A percentile compares a stretch with the other conserved stretches of the same genome.
phyloP scores from a whole-genome alignment of 1,140 invertebrate species.

The Zaprionus gabonicus region DNA sequence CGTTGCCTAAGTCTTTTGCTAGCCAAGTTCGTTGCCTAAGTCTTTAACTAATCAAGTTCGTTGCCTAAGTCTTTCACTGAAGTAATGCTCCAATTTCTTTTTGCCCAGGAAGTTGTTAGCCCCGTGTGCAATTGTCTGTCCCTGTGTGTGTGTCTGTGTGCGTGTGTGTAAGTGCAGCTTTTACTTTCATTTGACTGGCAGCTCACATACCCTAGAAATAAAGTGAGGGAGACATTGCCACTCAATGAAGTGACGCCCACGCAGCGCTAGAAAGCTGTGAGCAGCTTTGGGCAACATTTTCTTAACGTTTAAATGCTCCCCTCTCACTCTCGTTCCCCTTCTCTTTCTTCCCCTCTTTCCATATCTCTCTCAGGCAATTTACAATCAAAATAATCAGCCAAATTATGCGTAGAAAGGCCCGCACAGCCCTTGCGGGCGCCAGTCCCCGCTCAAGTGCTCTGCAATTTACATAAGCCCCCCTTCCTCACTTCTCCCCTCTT shows the following conservation, averaged over 20 bases:
- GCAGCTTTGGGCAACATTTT: conserved; percentile 16
- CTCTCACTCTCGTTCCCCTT: background rate
- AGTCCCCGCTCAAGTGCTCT: conserved; percentile 19
- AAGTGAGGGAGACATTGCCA: background rate
- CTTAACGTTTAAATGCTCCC: conserved; percentile 38
- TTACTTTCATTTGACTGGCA: conserved; percentile 60
- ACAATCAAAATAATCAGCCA: conserved; percentile 44
- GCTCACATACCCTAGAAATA: conserved; percentile 1
- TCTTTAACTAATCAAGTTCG: conserved; percentile 45
- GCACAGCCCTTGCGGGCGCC: conserved; percentile 28
- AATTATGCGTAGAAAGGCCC: conserved; percentile 32
- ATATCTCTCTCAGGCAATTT: conserved; percentile 13
- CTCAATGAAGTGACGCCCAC: conserved; percentile 1
- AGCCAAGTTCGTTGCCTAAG: conserved; percentile 29
- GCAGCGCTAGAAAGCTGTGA: conserved; percentile 25
- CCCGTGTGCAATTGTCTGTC: background rate
- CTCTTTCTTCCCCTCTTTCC: too few relatives aligned
- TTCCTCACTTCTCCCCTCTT: background rate
- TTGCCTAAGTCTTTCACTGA: conserved; percentile 49
- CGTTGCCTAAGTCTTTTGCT: conserved; percentile 25
- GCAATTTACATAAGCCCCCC: conserved; percentile 53
- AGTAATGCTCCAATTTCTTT: conserved; percentile 46
- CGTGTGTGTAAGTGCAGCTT: conserved; percentile 44
- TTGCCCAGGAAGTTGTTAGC: background rate
- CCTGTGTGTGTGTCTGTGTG: background rate